Evolutionary conservation across 2,888 invertebrate genomes (phyloP).

Genomic region (Synanthedon myopaeformis): DNA sequence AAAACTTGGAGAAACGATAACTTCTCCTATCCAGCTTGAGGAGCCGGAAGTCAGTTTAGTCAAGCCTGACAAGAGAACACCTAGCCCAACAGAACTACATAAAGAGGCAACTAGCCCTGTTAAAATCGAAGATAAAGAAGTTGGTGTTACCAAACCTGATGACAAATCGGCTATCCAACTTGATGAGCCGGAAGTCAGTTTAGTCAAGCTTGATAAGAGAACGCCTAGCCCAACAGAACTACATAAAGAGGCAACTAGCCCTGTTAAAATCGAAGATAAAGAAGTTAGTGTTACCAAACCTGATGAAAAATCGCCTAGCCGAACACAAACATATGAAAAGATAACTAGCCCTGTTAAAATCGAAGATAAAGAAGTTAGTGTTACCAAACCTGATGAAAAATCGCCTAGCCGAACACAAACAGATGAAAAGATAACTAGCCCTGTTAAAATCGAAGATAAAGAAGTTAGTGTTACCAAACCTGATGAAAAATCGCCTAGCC

Average conservation of each 20-base stretch:
- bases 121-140: slow-evolving; percentile 7
- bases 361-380: neutral
- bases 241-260: neutral
- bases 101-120: neutral
- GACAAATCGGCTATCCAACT: neutral
- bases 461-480: neutral
- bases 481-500: neutral
- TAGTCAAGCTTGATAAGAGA: neutral
- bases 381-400: neutral
- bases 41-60: neutral
- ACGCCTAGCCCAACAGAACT: neutral
- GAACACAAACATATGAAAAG: slow-evolving; percentile 13
- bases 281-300: neutral
- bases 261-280: slow-evolving; percentile 1
- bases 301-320: slow-evolving; percentile 9
- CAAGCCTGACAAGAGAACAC: slow-evolving; percentile 4
- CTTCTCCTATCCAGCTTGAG: neutral
- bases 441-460: neutral
- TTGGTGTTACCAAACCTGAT: slow-evolving; percentile 3
- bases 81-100: slow-evolving; percentile 4
- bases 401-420: neutral
- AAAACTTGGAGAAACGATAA: neutral
- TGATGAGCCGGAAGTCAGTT: slow-evolving; percentile 1
- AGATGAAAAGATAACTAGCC: neutral
- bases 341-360: slow-evolving; percentile 2